These are phyloP conservation scores for Neosalanx taihuensis DNA, from an alignment of 2,797 vertebrate species.

Conservation along the genomic window DNA sequence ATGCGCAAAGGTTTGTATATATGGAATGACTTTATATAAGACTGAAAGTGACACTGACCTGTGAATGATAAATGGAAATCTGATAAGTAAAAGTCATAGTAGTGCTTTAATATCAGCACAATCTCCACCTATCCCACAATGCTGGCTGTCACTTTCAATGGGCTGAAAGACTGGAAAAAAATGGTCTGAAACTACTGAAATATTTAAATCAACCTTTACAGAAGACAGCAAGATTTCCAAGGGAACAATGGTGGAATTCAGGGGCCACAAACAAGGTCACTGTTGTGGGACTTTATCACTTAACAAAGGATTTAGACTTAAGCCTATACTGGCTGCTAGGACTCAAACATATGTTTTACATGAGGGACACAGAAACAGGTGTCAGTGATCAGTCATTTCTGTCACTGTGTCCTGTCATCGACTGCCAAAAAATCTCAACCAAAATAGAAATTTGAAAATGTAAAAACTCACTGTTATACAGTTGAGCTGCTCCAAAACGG, in stretches of 20 bases:
- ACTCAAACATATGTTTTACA: conserved; percentile 25
- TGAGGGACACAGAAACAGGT: conserved; percentile 24
- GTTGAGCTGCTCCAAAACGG: conserved; percentile 24
- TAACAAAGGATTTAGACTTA: conserved; percentile 19
- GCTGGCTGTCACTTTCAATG: conserved; percentile 20
- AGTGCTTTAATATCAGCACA: conserved; percentile 26
- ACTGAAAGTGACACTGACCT: conserved; percentile 38
- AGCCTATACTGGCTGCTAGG: conserved; percentile 36
- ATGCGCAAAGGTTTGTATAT: conserved; percentile 9
- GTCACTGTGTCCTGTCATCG: conserved; percentile 23
- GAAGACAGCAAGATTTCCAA: conserved; percentile 5
- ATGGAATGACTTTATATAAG: conserved; percentile 31
- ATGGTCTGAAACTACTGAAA: conserved; percentile 22
- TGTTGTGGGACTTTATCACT: conserved; percentile 18
- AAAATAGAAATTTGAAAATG: conserved; percentile 19
- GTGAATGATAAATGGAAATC: conserved; percentile 36
- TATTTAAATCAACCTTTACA: conserved; percentile 13
- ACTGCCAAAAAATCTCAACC: conserved; percentile 22
- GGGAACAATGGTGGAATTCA: conserved; percentile 12
- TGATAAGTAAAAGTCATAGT: conserved; percentile 26
- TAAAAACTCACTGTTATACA: conserved; percentile 19
- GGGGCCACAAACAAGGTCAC: conserved; percentile 34
- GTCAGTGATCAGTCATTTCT: no score
- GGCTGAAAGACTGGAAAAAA: conserved; percentile 25
- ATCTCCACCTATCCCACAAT: conserved; percentile 14